A percentile compares a stretch with the other conserved stretches of the same genome.
Evolutionary conservation across 2,113 vertebrate genomes (phyloP).

Genomic region (Scophthalmus maximus): DNA sequence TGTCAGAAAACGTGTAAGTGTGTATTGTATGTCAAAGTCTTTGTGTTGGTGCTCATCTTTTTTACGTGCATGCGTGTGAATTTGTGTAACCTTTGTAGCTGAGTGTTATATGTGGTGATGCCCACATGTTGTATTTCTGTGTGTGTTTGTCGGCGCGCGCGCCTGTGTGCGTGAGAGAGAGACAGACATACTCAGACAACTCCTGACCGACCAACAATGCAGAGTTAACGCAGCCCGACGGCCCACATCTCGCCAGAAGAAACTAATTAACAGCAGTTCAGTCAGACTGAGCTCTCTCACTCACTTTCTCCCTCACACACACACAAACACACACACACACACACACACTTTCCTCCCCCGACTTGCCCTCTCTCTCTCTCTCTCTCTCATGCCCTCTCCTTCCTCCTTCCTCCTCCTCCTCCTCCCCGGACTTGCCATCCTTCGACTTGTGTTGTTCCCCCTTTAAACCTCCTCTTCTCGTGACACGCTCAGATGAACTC

Average conservation of each 20-base stretch:
- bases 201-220: slow-evolving; percentile 66
- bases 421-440: too few species aligned
- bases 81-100: background rate
- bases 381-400: slow-evolving; percentile 33
- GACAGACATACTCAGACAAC: slow-evolving; percentile 40
- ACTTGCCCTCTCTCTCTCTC: slow-evolving; percentile 63
- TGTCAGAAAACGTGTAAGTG: background rate
- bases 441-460: slow-evolving; percentile 63
- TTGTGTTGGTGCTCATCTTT: background rate
- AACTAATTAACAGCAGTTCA: slow-evolving; percentile 81
- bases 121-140: background rate
- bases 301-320: slow-evolving; percentile 50
- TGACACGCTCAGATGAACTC: slow-evolving; percentile 26
- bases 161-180: slow-evolving; percentile 10
- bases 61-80: background rate
- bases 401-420: too few species aligned
- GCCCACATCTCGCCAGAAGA: slow-evolving; percentile 71
- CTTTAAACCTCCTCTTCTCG: slow-evolving; percentile 13
- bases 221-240: slow-evolving; percentile 46
- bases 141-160: background rate
- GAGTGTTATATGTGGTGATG: background rate
- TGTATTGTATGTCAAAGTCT: background rate
- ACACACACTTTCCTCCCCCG: slow-evolving; percentile 25
- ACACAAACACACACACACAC: slow-evolving; percentile 3
- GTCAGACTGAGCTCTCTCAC: slow-evolving; percentile 62